Evolutionary conservation across 2,797 vertebrate genomes (phyloP).

Genomic region (Artibeus jamaicensis): DNA sequence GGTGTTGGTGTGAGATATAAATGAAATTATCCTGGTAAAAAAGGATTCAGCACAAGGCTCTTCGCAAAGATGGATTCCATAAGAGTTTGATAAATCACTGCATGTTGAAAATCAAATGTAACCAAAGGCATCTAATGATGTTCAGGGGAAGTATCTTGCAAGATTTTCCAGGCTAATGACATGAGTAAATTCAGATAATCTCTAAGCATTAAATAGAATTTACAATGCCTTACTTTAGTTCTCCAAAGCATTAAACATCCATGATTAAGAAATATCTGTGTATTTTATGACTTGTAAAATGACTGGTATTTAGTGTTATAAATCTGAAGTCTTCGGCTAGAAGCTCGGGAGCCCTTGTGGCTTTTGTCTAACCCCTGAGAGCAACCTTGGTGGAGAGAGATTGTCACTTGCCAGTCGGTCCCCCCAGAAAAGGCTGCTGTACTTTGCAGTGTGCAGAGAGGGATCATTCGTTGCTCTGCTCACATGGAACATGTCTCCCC

Average conservation of each 20-base stretch:
- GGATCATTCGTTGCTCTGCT: not conserved
- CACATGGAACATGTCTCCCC: not conserved
- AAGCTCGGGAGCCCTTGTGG: not conserved
- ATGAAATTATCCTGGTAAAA: not conserved
- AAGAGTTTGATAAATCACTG: constrained; percentile 5
- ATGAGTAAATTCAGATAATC: constrained; percentile 62
- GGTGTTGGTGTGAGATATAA: not conserved
- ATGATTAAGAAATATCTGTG: constrained; percentile 55
- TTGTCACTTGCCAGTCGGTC: not conserved
- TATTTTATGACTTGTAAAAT: constrained; percentile 45
- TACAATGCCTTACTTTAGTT: constrained; percentile 57
- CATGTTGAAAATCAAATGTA: constrained; percentile 16
- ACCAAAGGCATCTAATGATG: not conserved
- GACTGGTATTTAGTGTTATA: constrained; percentile 17
- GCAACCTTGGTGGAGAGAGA: not conserved
- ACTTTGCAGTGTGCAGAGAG: not conserved
- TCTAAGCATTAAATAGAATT: constrained; percentile 63
- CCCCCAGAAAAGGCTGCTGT: not conserved
- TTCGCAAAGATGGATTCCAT: not conserved
- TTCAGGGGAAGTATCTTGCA: not conserved
- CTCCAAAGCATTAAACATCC: constrained; percentile 49
- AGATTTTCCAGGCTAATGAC: constrained; percentile 52
- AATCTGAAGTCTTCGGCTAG: not conserved
- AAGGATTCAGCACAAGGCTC: not conserved
- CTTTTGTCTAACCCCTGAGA: not conserved